Conservation (phyloP, 1,140 invertebrate genomes). For the Druon quercuslanigerum region DNA sequence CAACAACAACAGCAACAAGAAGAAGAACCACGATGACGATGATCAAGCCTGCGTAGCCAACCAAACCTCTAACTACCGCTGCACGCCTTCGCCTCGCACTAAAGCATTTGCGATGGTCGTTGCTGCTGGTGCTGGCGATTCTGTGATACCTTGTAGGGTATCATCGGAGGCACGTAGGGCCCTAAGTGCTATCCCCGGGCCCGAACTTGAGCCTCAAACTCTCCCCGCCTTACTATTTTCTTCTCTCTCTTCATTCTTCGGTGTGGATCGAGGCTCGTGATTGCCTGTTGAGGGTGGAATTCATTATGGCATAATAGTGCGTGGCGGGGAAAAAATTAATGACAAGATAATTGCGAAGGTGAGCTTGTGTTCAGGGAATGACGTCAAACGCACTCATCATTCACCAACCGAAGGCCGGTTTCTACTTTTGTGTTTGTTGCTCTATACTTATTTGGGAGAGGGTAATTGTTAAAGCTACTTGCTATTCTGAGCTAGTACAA, state of each 20-base stretch:
- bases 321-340: slow-evolving; percentile 46
- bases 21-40: slow-evolving; percentile 34
- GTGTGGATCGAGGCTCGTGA: slow-evolving; percentile 55
- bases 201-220: slow-evolving; percentile 38
- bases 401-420: slow-evolving; percentile 2
- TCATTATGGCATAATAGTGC: slow-evolving; percentile 63
- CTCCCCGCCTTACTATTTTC: slow-evolving; percentile 38
- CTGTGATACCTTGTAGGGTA: slow-evolving; percentile 59
- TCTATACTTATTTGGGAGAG: not conserved
- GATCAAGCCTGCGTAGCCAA: slow-evolving; percentile 45
- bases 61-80: slow-evolving; percentile 55
- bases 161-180: slow-evolving; percentile 60
- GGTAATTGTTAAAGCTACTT: not conserved
- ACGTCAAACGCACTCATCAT: slow-evolving; percentile 9
- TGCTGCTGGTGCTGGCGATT: not conserved
- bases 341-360: slow-evolving; percentile 49
- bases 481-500: too few relatives aligned
- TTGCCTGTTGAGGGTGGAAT: slow-evolving; percentile 68
- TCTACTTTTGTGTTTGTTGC: slow-evolving; percentile 19
- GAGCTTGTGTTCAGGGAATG: not conserved
- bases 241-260: slow-evolving; percentile 32
- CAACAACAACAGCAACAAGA: slow-evolving; percentile 42
- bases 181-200: slow-evolving; percentile 62
- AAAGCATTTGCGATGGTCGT: slow-evolving; percentile 32
- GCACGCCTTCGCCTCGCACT: slow-evolving; percentile 60